A percentile compares a stretch with the other conserved stretches of the same genome.
These are phyloP conservation scores for Brachionus plicatilis DNA, from an alignment of 1,140 invertebrate species.

Conservation along the genomic window DNA sequence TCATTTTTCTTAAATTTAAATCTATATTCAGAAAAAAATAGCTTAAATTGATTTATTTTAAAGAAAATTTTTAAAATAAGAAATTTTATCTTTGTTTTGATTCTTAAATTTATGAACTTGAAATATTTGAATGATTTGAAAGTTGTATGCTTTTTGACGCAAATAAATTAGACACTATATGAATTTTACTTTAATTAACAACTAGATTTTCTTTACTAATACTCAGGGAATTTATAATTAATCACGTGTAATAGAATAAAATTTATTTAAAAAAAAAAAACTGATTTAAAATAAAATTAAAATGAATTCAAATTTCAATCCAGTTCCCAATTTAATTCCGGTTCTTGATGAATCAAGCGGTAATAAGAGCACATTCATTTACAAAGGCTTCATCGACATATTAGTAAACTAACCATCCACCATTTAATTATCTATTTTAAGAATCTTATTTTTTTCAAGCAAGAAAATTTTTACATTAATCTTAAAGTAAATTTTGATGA, in stretches of 20 bases:
- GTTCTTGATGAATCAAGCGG: not conserved
- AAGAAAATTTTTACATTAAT: not conserved
- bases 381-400: slow-evolving; percentile 11
- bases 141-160: not conserved
- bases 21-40: too few relatives aligned
- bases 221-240: not conserved
- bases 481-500: not conserved
- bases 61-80: not conserved
- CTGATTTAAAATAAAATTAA: not conserved
- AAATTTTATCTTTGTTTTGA: too few relatives aligned
- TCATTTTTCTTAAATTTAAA: too few relatives aligned
- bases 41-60: too few relatives aligned
- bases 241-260: not conserved
- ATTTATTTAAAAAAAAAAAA: not conserved
- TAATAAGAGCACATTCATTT: not conserved
- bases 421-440: not conserved
- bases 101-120: too few relatives aligned
- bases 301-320: slow-evolving; percentile 11
- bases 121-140: not conserved
- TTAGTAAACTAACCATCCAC: not conserved
- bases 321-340: not conserved
- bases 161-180: not conserved
- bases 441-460: not conserved
- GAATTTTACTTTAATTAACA: not conserved
- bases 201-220: not conserved